Evolutionary conservation across 2,797 vertebrate genomes (phyloP).

Genomic region (Rhodeus uyekii): DNA sequence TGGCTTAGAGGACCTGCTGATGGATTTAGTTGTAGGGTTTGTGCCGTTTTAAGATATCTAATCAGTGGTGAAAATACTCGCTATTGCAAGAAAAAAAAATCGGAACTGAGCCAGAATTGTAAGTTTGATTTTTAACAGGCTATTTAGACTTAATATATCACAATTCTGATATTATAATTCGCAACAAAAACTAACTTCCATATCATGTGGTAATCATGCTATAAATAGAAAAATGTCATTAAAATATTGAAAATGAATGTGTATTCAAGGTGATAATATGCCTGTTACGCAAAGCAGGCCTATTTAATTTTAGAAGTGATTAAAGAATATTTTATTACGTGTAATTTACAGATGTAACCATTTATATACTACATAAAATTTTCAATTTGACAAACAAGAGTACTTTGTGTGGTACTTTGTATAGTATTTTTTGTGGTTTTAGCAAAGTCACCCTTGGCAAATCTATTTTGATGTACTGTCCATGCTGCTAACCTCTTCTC

Average conservation of each 20-base stretch:
- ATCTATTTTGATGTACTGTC: conserved; percentile 38
- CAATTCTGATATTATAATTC: too few relatives aligned
- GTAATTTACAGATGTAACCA: neutral
- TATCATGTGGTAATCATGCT: too few relatives aligned
- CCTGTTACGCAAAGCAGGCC: neutral
- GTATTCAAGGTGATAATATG: too few relatives aligned
- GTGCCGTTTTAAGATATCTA: neutral
- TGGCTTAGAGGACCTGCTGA: too few relatives aligned
- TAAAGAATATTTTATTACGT: neutral
- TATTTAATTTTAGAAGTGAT: neutral
- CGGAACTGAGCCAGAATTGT: too few relatives aligned
- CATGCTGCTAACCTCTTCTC: conserved; percentile 88
- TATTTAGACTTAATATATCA: too few relatives aligned
- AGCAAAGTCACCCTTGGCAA: neutral
- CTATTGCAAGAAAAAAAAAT: too few relatives aligned
- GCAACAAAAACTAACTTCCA: too few relatives aligned
- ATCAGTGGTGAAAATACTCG: neutral
- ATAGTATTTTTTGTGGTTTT: neutral
- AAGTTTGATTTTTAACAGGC: too few relatives aligned
- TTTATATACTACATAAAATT: neutral
- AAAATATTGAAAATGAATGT: neutral
- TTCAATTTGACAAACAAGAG: neutral
- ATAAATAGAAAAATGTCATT: neutral
- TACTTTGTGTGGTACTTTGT: neutral
- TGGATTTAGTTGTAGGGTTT: neutral